Evolutionary conservation across 2,113 vertebrate genomes (phyloP), one percentile per base, ranked within the genome.

Genomic region (Gila orcuttii): DNA sequence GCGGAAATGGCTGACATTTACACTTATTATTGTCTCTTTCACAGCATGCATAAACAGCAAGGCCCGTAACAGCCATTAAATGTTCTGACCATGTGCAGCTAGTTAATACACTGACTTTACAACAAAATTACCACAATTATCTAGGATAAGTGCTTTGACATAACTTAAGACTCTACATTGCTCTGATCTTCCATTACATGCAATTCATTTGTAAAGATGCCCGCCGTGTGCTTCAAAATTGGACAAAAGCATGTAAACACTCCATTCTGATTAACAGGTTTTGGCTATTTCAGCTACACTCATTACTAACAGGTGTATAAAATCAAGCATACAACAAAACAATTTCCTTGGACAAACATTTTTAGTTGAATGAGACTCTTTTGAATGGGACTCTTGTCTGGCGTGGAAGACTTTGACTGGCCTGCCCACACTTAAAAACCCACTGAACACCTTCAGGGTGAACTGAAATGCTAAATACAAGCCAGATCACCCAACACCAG

Each of bases 1-100:
- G 83, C 84, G 57, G 84, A 90, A 91, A 86, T 66, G 86, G 71
- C 39, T 71, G 84, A 66, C 28, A 85, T 17, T 28, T 69, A 17
- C 84, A 57, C 90, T 85, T 3, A 87, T 88, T 79, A 86, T 50
- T 55, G 82, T 86, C 82, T 81, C 68, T 82, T 85, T 87, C 33
- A 57, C 79, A 84, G 74, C 73, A 83, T 79, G 68, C 42, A 87
- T 69, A 50, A 86, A 85, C 78, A 82, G 6, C 60, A 84, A 68
- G 25, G 64, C 64, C 31, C 36, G 64, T 28, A 45, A 25, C 28
- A 60, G 55, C 64, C 42, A 23, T 50, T 55, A 74, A 78, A 73
- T 7, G 7, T n/a, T 66, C n/a, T 13, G 19, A 55, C 6, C 66
- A 57, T 39, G 31, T 73, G 59, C 15, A 68, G 42, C 39, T 28